Evolutionary conservation across 2,113 vertebrate species (phyloP), one percentile per base, ranked within the genome.

Genomic region (Ammodytes dubius): DNA sequence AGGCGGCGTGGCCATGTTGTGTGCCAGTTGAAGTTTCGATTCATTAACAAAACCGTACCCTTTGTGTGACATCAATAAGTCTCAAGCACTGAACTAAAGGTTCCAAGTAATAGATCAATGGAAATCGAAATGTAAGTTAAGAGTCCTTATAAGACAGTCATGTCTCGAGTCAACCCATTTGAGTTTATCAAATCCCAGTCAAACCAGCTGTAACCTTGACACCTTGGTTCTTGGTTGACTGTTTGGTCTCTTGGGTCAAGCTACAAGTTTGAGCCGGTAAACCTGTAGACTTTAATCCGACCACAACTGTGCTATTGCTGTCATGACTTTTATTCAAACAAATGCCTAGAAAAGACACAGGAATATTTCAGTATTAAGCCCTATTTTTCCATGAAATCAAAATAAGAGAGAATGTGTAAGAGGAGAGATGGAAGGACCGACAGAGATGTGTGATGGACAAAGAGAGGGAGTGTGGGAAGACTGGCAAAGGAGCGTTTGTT

Each of bases 401-500:
- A 7, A 6, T 40, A 8, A 52, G 4, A 57, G 59, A 57, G 40
- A 70, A 43, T 12, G 50, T 52, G 60, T 66, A 45, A 77, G 57
- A 47, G 37, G 49, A 70, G 58, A 65, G 74, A 77, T 8, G 49
- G 0, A 77, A 8, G 37, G 52, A 83, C 14, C 37, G 57, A 15
- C 5, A 39, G 11, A 64, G n/a, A 59, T 27, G 27, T 27, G 27
- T 27, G 57, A 70, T 53, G 75, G 54, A 14, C 76, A 3, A 19
- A 71, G 7, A 8, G 15, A 53, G 61, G 37, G 50, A 79, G 52
- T 84, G 70, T 81, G 84, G 83, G 85, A 83, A 82, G 78, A 85
- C 68, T 73, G 71, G 84, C 37, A 86, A 87, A 89, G 74, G 75
- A 87, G 79, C 47, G 70, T 92, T 88, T 90, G 89, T 88, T 93